These are phyloP conservation scores for Araneus ventricosus DNA, from an alignment of 1,140 invertebrate genomes.

Conservation along the genomic window DNA sequence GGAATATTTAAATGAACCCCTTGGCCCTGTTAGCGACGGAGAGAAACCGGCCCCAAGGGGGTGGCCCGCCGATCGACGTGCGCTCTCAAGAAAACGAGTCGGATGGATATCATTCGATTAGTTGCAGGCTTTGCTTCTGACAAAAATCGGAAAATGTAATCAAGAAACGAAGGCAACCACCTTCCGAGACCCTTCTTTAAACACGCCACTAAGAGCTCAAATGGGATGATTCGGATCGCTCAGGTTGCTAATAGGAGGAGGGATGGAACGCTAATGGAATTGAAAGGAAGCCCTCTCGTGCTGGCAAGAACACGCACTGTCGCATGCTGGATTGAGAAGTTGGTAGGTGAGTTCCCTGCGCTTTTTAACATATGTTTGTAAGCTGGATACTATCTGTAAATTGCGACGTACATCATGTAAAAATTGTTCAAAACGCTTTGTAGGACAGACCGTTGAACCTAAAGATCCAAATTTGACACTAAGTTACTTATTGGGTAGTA, in stretches of 20 bases:
- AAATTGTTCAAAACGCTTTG: no score
- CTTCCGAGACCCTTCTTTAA: constrained; percentile 8
- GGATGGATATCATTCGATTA: constrained; percentile 72
- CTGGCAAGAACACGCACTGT: not conserved
- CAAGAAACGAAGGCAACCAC: constrained; percentile 58
- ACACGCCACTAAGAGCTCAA: constrained; percentile 31
- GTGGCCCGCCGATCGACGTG: constrained; percentile 7
- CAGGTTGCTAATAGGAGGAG: not conserved
- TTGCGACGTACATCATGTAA: no score
- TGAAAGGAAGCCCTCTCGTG: not conserved
- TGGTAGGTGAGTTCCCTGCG: no score
- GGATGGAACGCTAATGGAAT: not conserved
- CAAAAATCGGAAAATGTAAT: constrained; percentile 74
- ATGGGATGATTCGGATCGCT: constrained; percentile 50
- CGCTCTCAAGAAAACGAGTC: constrained; percentile 57
- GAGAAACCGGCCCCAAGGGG: not conserved
- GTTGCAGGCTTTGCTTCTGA: constrained; percentile 21
- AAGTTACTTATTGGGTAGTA: no score
- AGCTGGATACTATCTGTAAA: no score
- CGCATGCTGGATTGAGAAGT: no score
- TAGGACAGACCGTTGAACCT: no score
- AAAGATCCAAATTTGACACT: no score
- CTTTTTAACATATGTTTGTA: no score
- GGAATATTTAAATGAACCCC: constrained; percentile 67
- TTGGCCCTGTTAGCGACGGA: not conserved